Percentiles rank a stretch among this genome's conserved stretches.
phyloP scores from a whole-genome alignment of 2,113 vertebrate genomes.

The Hassar affinis region DNA sequence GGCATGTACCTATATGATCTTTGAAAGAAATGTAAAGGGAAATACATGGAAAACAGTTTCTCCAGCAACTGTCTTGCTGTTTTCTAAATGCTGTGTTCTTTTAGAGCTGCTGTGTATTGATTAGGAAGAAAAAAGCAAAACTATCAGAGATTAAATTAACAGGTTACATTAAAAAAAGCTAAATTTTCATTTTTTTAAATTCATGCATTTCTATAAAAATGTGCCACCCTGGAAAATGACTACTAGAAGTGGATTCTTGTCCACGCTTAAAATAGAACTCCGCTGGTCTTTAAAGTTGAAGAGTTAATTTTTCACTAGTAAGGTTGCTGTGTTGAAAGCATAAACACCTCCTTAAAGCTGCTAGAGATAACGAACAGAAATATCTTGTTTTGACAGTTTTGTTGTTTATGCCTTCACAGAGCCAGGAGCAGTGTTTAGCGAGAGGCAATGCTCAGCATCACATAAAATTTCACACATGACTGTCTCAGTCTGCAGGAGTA shows the following conservation, averaged over 20 bases:
- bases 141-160: not conserved
- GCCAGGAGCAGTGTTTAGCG: not conserved
- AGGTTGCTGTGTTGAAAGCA: not conserved
- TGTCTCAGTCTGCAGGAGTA: not conserved
- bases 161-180: not conserved
- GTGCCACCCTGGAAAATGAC: not conserved
- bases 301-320: slow-evolving; percentile 11
- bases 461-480: not conserved
- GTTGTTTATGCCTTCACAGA: not conserved
- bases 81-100: slow-evolving; percentile 21
- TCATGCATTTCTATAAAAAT: not conserved
- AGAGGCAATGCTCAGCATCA: not conserved
- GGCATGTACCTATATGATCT: not conserved
- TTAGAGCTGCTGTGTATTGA: not conserved
- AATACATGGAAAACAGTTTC: not conserved
- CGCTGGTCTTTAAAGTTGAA: not conserved
- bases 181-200: not conserved
- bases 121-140: not conserved
- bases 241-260: not conserved
- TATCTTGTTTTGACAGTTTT: slow-evolving; percentile 22
- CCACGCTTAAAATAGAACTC: not conserved
- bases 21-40: not conserved
- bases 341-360: slow-evolving; percentile 10
- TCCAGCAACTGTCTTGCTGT: not conserved
- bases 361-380: slow-evolving; percentile 34